Percentiles rank a stretch among this genome's conserved stretches.
Evolutionary conservation across 1,140 invertebrate species (phyloP).

Genomic region (Megalopta genalis): DNA sequence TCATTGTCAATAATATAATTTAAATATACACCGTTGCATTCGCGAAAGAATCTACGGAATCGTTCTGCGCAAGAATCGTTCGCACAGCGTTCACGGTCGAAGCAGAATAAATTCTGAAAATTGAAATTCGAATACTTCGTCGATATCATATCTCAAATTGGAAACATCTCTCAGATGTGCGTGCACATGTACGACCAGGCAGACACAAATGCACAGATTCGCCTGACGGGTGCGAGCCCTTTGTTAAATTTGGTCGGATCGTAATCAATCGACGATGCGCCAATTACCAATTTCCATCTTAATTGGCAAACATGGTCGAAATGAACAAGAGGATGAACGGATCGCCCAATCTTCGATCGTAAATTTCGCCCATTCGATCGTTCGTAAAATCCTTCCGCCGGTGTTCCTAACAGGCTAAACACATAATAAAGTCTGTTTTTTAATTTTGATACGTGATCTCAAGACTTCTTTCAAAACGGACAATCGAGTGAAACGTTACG

Average conservation of each 20-base stretch:
- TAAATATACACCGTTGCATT: too few species aligned
- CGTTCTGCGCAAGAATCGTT: too few species aligned
- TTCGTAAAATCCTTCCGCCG: neutral
- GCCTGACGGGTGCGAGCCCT: constrained; percentile 37
- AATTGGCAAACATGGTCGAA: constrained; percentile 60
- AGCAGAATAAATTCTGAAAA: too few species aligned
- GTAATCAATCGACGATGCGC: constrained; percentile 62
- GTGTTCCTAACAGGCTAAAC: neutral
- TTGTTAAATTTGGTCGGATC: constrained; percentile 58
- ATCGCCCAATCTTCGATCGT: constrained; percentile 10
- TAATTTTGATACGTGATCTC: too few species aligned
- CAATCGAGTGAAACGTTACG: too few species aligned
- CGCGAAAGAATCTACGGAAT: too few species aligned
- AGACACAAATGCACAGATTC: neutral
- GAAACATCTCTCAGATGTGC: neutral
- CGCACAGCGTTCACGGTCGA: too few species aligned
- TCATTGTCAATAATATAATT: too few species aligned
- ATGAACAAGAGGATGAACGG: constrained; percentile 27
- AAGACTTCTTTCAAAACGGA: too few species aligned
- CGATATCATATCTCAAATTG: neutral
- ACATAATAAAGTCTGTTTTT: neutral
- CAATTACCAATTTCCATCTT: constrained; percentile 60
- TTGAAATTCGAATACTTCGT: neutral
- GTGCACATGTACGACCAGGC: neutral
- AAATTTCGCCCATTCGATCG: constrained; percentile 30